A percentile compares a stretch with the other conserved stretches of the same genome.
These are phyloP conservation scores for Montipora cactus DNA, from an alignment of 64 coral and sea anemone species.

Conservation along the genomic window DNA sequence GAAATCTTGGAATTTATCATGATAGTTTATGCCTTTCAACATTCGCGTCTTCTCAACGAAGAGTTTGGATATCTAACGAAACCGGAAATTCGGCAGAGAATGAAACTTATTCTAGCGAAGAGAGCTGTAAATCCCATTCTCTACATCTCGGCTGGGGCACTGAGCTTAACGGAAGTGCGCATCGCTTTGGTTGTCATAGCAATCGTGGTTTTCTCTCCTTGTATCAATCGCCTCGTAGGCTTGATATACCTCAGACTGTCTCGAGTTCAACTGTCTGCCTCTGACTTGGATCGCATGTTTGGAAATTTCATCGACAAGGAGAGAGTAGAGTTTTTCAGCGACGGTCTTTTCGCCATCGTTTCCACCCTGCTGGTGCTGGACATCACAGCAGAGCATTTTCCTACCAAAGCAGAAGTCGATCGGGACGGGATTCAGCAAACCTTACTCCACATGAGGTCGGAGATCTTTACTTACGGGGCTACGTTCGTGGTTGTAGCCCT, in stretches of 20 bases:
- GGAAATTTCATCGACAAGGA: constrained; percentile 93
- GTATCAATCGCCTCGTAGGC: constrained; percentile 86
- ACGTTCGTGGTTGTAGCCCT: constrained; percentile 91
- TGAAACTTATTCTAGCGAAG: constrained; percentile 86
- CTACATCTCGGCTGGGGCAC: constrained; percentile 73
- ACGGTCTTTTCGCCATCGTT: constrained; percentile 96
- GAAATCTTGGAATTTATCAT: constrained; percentile 89
- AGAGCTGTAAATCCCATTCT: constrained; percentile 89
- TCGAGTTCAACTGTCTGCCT: constrained; percentile 51
- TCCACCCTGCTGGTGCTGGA: constrained; percentile 92
- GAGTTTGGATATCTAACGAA: constrained; percentile 72
- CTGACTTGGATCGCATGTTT: constrained; percentile 91
- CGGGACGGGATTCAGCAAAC: constrained; percentile 69
- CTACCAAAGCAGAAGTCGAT: constrained; percentile 59
- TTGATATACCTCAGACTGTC: constrained; percentile 75
- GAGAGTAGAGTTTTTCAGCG: constrained; percentile 96
- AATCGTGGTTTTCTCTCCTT: constrained; percentile 81
- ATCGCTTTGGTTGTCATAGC: constrained; percentile 79
- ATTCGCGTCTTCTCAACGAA: constrained; percentile 71
- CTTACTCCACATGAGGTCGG: constrained; percentile 74
- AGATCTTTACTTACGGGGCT: constrained; percentile 87
- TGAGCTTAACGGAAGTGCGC: constrained; percentile 77
- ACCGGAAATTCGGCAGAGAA: constrained; percentile 75
- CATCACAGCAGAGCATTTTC: constrained; percentile 90
- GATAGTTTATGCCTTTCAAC: constrained; percentile 85